Base-by-base conservation (phyloP, 2,113 vertebrate species). In the Ptilorrhoa leucosticta region DNA sequence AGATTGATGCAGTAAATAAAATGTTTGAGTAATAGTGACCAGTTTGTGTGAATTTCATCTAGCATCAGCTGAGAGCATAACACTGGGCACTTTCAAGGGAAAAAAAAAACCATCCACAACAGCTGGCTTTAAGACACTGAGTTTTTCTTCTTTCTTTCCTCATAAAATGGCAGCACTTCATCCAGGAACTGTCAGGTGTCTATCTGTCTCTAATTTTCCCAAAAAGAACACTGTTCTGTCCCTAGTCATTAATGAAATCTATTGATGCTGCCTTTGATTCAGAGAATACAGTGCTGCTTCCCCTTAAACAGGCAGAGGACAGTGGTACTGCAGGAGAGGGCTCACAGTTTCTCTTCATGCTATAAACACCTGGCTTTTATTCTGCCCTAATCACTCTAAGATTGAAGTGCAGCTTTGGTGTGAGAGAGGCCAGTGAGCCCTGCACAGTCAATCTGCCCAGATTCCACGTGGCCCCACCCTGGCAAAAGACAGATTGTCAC, bases 391-490 rank as follows among this genome's bases (percentile, higher is more conserved):
- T 9, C n/a, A 26, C 50, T 20, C 13, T 4, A 13, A 42, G 70
- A 8, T 3, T 50, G 47, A 64, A 31, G n/a, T 16, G 35, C 37
- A 30, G 27, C 12, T 60, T 44, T 39, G 48, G 23, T 20, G 17
- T 13, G 19, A 57, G 39, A 63, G 66, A 56, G 27, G 12, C 66
- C 71, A 54, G 20, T 1, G 2, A 70, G 60, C 12, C 13, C 28
- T n/a, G 40, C n/a, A 5, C 28, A 39, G 30, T 57, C 72, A 42
- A 44, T 37, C 63, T 81, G 64, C 31, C 44, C 7, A 17, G 45
- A 15, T 20, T 57, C 37, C 35, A 7, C 0, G 0, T 23, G n/a
- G 37, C 44, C 30, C 16, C 7, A 47, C 6, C 3, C 31, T 19
- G 50, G 30, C 13, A 18, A 66, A 69, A 35, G 48, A 23, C 6